Conservation (phyloP, 2,113 vertebrate genomes). For the Notarius lentiginosus region DNA sequence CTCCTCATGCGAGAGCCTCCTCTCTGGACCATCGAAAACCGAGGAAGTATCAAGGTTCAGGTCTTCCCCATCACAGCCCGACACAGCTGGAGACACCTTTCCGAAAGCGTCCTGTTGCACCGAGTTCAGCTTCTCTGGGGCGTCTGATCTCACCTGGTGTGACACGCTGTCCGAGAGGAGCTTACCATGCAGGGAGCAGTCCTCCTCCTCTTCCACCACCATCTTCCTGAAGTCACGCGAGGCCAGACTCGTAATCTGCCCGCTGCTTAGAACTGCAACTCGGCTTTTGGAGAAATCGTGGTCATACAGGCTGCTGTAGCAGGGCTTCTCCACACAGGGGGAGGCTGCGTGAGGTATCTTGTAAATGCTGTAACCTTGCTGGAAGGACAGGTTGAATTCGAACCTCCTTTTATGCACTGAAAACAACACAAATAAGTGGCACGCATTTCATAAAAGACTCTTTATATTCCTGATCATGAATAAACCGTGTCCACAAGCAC, state of each 20-base stretch:
- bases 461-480: not conserved
- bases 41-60: constrained; percentile 57
- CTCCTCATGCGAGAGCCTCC: constrained; percentile 83
- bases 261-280: constrained; percentile 59
- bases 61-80: constrained; percentile 62
- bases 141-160: constrained; percentile 1
- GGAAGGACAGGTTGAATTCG: constrained; percentile 91
- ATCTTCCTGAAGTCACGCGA: constrained; percentile 77
- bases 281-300: constrained; percentile 61
- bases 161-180: constrained; percentile 59
- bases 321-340: constrained; percentile 66
- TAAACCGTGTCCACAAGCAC: not conserved
- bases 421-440: constrained; percentile 24
- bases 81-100: constrained; percentile 45
- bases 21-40: constrained; percentile 76
- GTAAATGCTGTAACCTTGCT: constrained; percentile 86
- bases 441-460: not conserved
- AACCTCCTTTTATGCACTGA: constrained; percentile 83
- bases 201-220: constrained; percentile 51
- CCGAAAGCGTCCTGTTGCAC: constrained; percentile 50
- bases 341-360: constrained; percentile 77
- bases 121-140: constrained; percentile 18
- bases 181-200: constrained; percentile 71
- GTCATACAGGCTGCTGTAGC: constrained; percentile 73
- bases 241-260: constrained; percentile 55